Evolutionary conservation across 2,113 vertebrate species (phyloP).

Genomic region (Turdus rufiventris): DNA sequence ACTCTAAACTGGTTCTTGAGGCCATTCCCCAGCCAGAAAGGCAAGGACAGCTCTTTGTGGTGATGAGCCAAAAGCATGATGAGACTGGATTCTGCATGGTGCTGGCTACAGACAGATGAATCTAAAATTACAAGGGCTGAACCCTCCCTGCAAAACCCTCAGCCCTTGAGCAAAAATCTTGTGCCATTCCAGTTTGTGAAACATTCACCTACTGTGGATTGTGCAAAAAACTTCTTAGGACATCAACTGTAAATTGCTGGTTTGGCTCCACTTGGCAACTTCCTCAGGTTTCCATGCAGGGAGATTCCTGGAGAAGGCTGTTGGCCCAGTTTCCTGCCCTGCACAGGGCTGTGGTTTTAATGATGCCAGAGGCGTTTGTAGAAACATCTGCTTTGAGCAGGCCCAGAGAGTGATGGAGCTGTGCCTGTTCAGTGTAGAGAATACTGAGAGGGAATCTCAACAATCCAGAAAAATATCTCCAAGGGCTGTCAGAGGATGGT

Average conservation of each 20-base stretch:
- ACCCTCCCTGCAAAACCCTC: neutral
- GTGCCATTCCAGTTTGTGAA: neutral
- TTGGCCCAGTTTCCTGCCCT: slow-evolving; percentile 44
- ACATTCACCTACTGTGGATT: neutral
- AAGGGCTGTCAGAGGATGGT: neutral
- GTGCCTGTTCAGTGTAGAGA: neutral
- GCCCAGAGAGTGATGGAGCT: neutral
- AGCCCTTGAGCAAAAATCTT: neutral
- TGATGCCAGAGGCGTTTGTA: neutral
- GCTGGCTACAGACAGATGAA: neutral
- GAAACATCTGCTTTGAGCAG: neutral
- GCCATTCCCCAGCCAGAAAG: neutral
- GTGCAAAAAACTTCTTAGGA: slow-evolving; percentile 34
- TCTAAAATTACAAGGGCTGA: neutral
- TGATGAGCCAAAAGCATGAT: neutral
- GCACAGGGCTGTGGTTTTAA: neutral
- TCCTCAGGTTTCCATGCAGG: slow-evolving; percentile 8
- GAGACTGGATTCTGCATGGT: neutral
- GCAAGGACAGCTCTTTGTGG: neutral
- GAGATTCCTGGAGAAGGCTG: neutral
- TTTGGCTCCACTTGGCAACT: slow-evolving; percentile 6
- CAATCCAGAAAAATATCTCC: neutral
- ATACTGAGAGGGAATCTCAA: neutral
- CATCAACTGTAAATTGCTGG: slow-evolving; percentile 17
- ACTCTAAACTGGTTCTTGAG: neutral